Base-by-base conservation (phyloP, 1,140 invertebrate genomes). In the Hydropsyche tenuis region DNA sequence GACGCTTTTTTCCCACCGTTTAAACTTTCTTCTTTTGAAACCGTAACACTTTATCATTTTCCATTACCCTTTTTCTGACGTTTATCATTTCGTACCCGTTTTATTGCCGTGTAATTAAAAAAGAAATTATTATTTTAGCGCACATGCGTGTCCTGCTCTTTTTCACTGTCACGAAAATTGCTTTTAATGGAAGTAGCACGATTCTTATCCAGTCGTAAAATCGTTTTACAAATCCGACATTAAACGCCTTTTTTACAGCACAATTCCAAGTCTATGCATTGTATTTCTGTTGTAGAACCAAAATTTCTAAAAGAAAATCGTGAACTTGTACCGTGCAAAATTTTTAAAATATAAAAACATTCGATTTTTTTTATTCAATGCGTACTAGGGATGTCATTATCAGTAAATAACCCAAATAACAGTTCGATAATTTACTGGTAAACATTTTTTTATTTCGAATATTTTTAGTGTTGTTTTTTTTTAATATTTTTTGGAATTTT, bases 131-230 rank as follows among this genome's bases (percentile, higher is more conserved):
- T 43, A 65, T 65, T 65, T 43, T 7, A 43, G 43, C 37, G n/a
- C n/a, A n/a, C n/a, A n/a, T n/a, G n/a, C n/a, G 30, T 23, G 56
- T 27, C 22, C 56, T 23, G 56, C 56, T 22, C 56, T 60, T 60
- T 60, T 60, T 60, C 56, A 60, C 56, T 60, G 56, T 60, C 56
- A 60, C 56, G 56, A 60, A 60, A 60, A 60, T 60, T 60, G 56
- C 56, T 60, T 60, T 60, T 60, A 60, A 60, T 60, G 56, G 56
- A 2, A 60, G 56, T 60, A 20, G 56, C 56, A 60, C 20, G 56
- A 60, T 60, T 60, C 56, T 60, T 60, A 60, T 60, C 56, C 56
- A 25, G 56, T 60, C 56, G 56, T 60, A 60, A 60, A 48, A 60
- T 22, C 18, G 18, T 18, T 60, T 60, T 60, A 60, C 56, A 60